Evolutionary conservation across 2,888 invertebrate genomes (phyloP), one percentile per base, ranked within the genome.

Genomic region (Euplagia quadripunctaria): DNA sequence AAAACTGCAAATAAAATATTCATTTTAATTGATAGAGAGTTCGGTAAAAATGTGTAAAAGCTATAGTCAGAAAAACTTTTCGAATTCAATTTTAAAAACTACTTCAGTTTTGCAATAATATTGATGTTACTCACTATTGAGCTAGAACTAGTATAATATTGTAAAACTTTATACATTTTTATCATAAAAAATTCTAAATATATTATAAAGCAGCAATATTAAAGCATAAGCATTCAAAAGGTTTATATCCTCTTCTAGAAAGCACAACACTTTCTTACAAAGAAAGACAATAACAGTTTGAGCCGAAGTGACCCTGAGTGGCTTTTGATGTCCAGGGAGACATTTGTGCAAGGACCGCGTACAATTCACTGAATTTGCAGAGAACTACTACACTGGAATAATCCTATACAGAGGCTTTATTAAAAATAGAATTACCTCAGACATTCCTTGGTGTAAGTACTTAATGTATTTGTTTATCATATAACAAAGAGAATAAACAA

Each of bases 281-380:
- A 73, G 70, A 58, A 61, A 17, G 67, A 74, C 67, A 81, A 76
- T 81, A 73, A 77, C 72, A 64, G 69, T 77, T 73, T 73, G 70
- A 43, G 63, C 31, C 58, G 70, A 31, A 76, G 70, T 63, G 66
- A 67, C 70, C 64, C 16, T 72, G 68, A 78, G 72, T 79, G 73
- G 70, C 64, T 64, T 74, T 52, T 55, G 73, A 68, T 68, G 78
- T 77, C 80, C 70, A 68, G 78, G 75, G 84, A 82, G 76, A 49
- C 79, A 76, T 82, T 82, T 74, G 65, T 52, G 51, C 64, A 72
- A 16, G 52, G 67, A 69, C 49, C 9, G 76, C 46, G 68, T 73
- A 74, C 82, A 82, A 82, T 72, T 78, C 80, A 78, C 82, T 80
- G 76, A 78, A 78, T 82, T 82, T 84, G 71, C 67, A 64, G 64